Conservation (phyloP, 2,113 vertebrate species). For the Tetrax tetrax region DNA sequence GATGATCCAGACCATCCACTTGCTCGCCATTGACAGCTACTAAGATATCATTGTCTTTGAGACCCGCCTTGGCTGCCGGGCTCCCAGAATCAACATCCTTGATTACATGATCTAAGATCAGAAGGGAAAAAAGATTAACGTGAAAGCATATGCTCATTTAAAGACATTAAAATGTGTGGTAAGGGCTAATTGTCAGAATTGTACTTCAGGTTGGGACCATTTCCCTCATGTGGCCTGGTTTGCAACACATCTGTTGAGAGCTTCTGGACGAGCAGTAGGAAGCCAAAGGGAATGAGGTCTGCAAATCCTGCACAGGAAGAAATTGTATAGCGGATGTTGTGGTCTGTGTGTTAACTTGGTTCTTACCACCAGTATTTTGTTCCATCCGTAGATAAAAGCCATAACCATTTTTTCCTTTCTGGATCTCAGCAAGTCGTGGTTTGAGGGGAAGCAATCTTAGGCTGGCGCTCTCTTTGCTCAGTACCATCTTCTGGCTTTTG, state of each 20-base stretch:
- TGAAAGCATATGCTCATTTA: background rate
- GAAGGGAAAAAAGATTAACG: background rate
- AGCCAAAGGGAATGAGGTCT: background rate
- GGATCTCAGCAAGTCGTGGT: slow-evolving; percentile 80
- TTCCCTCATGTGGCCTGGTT: background rate
- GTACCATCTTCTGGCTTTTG: slow-evolving; percentile 62
- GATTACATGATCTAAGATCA: slow-evolving; percentile 81
- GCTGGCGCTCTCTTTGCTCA: slow-evolving; percentile 77
- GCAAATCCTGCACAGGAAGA: background rate
- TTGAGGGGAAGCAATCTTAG: slow-evolving; percentile 80
- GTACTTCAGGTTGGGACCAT: background rate
- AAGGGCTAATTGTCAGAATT: background rate
- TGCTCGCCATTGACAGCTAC: slow-evolving; percentile 85
- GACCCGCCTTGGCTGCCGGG: slow-evolving; percentile 81
- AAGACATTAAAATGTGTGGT: background rate
- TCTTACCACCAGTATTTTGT: slow-evolving; percentile 71
- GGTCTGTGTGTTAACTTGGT: background rate
- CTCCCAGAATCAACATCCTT: slow-evolving; percentile 84
- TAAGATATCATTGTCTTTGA: slow-evolving; percentile 85
- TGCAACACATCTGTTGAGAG: background rate
- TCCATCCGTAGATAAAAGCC: slow-evolving; percentile 85
- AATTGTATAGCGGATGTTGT: background rate
- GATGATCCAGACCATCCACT: slow-evolving; percentile 79
- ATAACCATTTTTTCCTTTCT: slow-evolving; percentile 81
- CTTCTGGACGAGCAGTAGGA: background rate